Conservation (phyloP, 2,888 invertebrate genomes). For the Zaprionus obscuricornis region DNA sequence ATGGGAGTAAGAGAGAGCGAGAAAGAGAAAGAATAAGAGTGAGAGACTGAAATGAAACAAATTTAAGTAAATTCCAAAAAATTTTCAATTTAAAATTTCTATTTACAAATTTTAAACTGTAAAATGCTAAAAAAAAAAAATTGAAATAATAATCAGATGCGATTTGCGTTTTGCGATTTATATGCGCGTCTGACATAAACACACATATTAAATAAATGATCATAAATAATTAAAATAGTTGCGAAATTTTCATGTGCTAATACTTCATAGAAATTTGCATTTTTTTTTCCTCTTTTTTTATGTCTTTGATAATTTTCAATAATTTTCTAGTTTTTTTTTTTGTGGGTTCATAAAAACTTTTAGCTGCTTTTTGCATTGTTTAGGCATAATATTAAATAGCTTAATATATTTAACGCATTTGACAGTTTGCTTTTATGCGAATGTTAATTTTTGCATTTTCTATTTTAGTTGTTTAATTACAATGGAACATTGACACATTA, state of each 20-base stretch:
- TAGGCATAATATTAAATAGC: slow-evolving; percentile 43
- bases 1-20: no score
- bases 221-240: slow-evolving; percentile 61
- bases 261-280: no score
- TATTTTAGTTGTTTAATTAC: slow-evolving; percentile 15
- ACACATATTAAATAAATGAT: slow-evolving; percentile 56
- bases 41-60: no score
- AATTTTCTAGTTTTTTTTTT: background rate
- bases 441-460: slow-evolving; percentile 32
- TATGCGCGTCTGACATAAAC: slow-evolving; percentile 34
- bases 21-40: no score
- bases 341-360: background rate
- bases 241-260: no score
- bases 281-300: background rate
- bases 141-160: no score
- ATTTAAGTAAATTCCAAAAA: no score
- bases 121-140: no score
- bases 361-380: slow-evolving; percentile 2
- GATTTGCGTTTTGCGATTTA: no score
- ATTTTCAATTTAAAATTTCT: no score
- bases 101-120: no score
- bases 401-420: slow-evolving; percentile 42
- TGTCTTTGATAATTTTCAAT: slow-evolving; percentile 9
- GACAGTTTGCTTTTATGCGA: slow-evolving; percentile 45
- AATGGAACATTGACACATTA: slow-evolving; percentile 9